A percentile compares a stretch with the other conserved stretches of the same genome.
Evolutionary conservation across 2,797 vertebrate genomes (phyloP).

Genomic region (Propithecus deckenii): DNA sequence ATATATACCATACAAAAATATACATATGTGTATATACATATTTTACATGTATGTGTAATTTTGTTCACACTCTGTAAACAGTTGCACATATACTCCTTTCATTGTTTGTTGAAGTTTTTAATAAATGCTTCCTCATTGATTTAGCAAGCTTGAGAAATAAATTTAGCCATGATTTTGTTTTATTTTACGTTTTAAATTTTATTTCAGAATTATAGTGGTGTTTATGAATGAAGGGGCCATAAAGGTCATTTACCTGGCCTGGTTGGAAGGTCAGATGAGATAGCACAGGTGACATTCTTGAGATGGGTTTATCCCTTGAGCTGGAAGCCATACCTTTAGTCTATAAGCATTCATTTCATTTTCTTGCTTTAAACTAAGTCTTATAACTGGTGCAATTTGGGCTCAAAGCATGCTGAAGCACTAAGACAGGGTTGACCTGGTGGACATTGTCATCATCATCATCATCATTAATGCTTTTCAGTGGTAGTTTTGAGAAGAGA

Average conservation of each 20-base stretch:
- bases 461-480: not conserved
- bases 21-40: no score
- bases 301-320: not conserved
- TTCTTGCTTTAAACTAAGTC: not conserved
- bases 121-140: not conserved
- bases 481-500: not conserved
- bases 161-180: not conserved
- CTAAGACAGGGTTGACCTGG: not conserved
- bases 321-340: not conserved
- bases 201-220: not conserved
- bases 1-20: not conserved
- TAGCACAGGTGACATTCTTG: not conserved
- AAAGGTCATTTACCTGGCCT: not conserved
- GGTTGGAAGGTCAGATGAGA: not conserved
- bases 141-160: not conserved
- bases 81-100: not conserved
- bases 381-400: not conserved
- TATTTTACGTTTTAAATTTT: not conserved
- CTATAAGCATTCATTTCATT: not conserved
- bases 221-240: not conserved
- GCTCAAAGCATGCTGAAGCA: not conserved
- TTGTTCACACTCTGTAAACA: not conserved
- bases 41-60: not conserved
- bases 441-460: not conserved
- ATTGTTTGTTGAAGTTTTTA: not conserved